Evolutionary conservation across 1,140 invertebrate genomes (phyloP).

Genomic region (Rhizoglyphus robini): DNA sequence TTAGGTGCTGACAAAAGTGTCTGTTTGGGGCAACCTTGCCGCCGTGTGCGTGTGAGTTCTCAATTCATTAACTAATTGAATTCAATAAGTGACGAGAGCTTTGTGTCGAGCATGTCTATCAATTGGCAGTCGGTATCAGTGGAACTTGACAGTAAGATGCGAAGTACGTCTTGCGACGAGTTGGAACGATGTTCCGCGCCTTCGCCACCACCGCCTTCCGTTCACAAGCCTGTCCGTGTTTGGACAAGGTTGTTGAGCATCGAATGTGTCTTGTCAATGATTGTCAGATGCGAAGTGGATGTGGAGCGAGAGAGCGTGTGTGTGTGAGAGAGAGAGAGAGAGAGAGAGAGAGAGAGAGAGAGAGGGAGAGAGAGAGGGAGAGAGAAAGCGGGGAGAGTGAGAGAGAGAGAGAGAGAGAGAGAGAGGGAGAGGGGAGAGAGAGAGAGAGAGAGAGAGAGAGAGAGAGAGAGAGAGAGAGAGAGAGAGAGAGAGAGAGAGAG

Average conservation of each 20-base stretch:
- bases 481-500: too few species aligned
- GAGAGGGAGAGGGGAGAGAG: not conserved
- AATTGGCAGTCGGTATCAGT: too few species aligned
- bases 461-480: too few species aligned
- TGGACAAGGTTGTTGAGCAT: not conserved
- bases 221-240: not conserved
- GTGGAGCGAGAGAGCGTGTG: not conserved
- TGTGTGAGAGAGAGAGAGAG: too few species aligned
- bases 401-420: too few species aligned
- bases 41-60: not conserved
- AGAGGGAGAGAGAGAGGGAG: too few species aligned
- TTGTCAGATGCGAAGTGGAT: not conserved
- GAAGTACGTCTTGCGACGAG: too few species aligned
- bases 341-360: too few species aligned
- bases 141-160: too few species aligned
- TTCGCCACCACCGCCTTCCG: too few species aligned
- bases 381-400: not conserved
- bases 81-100: too few species aligned
- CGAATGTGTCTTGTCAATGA: not conserved
- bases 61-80: not conserved
- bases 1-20: constrained; percentile 68
- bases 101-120: too few species aligned
- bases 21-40: not conserved
- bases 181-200: not conserved
- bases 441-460: not conserved